Evolutionary conservation across 2,888 invertebrate genomes (phyloP).

Genomic region (Thyatira batis): DNA sequence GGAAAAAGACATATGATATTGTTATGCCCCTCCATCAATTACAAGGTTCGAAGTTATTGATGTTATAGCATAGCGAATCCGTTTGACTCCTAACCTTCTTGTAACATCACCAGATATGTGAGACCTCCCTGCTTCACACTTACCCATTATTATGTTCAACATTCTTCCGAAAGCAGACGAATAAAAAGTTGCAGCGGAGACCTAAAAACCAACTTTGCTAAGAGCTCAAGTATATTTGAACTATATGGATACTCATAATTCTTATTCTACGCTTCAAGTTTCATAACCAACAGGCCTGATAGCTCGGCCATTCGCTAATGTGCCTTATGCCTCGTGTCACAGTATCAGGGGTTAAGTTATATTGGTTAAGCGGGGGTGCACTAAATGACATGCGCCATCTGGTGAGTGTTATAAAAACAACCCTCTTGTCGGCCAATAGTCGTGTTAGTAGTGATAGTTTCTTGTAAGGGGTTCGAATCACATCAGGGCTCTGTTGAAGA

Average conservation of each 20-base stretch:
- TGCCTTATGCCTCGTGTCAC: slow-evolving; percentile 9
- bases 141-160: neutral
- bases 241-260: too few species aligned
- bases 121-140: slow-evolving; percentile 28
- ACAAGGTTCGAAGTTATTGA: slow-evolving; percentile 62
- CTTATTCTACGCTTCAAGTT: too few species aligned
- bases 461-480: slow-evolving; percentile 60
- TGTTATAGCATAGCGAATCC: slow-evolving; percentile 69
- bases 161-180: neutral
- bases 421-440: slow-evolving; percentile 67
- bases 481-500: slow-evolving; percentile 27
- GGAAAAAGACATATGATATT: slow-evolving; percentile 66
- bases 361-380: slow-evolving; percentile 57
- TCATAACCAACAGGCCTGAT: too few species aligned
- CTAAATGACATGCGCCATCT: slow-evolving; percentile 78
- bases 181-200: too few species aligned
- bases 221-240: too few species aligned
- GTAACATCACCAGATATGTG: slow-evolving; percentile 41
- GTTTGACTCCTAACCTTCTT: slow-evolving; percentile 75
- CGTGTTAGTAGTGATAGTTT: slow-evolving; percentile 69
- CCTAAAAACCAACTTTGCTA: too few species aligned
- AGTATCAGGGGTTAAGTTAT: slow-evolving; percentile 30
- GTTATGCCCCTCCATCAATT: slow-evolving; percentile 72
- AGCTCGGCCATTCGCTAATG: neutral
- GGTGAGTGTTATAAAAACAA: slow-evolving; percentile 74